These are phyloP conservation scores for Notospermus geniculatus DNA, from an alignment of 1,140 invertebrate species.

Conservation along the genomic window DNA sequence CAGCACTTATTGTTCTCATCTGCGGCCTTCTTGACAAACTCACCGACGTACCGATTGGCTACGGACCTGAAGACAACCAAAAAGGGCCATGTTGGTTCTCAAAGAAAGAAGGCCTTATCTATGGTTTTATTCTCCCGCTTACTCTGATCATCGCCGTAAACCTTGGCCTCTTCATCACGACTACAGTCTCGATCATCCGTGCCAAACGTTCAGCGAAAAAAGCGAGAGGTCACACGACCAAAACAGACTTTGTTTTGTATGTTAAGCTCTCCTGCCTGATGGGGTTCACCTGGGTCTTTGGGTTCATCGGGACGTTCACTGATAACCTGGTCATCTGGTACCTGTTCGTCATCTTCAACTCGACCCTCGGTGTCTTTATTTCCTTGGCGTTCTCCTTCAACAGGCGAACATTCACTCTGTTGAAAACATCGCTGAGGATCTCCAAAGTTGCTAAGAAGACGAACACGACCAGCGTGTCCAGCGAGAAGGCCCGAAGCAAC, in stretches of 20 bases:
- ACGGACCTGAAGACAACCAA: conserved; percentile 56
- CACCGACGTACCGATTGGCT: neutral
- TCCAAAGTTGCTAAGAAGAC: too few relatives aligned
- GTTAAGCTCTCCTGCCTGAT: conserved; percentile 58
- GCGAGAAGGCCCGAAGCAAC: too few relatives aligned
- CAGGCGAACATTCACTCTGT: neutral
- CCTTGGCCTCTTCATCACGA: conserved; percentile 59
- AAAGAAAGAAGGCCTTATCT: conserved; percentile 57
- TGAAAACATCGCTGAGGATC: too few relatives aligned
- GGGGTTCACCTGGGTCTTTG: conserved; percentile 60
- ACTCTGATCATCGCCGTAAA: conserved; percentile 58
- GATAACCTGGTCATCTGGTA: conserved; percentile 40
- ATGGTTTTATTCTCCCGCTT: conserved; percentile 61
- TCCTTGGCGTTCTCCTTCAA: conserved; percentile 27
- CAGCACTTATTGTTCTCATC: neutral
- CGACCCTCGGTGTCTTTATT: conserved; percentile 48
- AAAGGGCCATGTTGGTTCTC: conserved; percentile 58
- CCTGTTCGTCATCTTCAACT: conserved; percentile 53
- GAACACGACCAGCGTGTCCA: too few relatives aligned
- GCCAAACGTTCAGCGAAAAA: conserved; percentile 19
- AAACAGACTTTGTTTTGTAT: conserved; percentile 52
- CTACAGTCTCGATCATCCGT: conserved; percentile 39
- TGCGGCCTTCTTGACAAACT: neutral
- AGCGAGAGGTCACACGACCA: conserved; percentile 22
- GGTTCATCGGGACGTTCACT: conserved; percentile 50